Evolutionary conservation across 2,888 invertebrate genomes (phyloP), one percentile per base, ranked within the genome.

Genomic region (Myopa tessellatipennis): DNA sequence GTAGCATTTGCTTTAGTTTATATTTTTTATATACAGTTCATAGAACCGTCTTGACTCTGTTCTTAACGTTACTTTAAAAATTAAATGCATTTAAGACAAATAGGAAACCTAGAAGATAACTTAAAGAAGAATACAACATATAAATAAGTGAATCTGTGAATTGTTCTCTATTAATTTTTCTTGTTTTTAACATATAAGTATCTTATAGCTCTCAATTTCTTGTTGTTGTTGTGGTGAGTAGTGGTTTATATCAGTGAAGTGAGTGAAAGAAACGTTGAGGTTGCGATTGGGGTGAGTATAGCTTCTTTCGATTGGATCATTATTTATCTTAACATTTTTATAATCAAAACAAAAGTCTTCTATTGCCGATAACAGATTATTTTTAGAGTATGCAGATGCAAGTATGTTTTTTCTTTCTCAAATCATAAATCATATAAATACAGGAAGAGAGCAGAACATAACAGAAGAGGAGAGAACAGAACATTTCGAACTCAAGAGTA

Each of bases 201-300:
- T n/a, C 16, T 12, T 5, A 55, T 55, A 45, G 10, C 7, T 45
- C 3, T 45, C 45, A 45, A 45, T 45, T 45, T 74, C 6, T 45
- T 61, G 61, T 77, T 70, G 74, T 74, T 58, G 58, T 78, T 71
- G 78, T 75, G 78, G 78, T 78, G 78, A 78, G 78, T 78, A 73
- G 77, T 70, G 63, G 67, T 45, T 69, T 61, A 6, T 67, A 16
- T 40, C 60, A 60, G 61, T 61, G 50, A 65, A 12, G 40, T 50
- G 16, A 67, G 52, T 69, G 45, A 73, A 38, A 26, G 26, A 26
- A 26, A 26, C 26, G 2, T 26, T 26, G 26, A 26, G 1, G 26
- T 26, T 58, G 34, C 55, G 68, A 36, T 77, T 77, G 77, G 60
- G 79, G 65, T 77, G 65, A 74, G 78, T 80, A 55, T 79, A 45